A percentile compares a stretch with the other conserved stretches of the same genome.
phyloP scores from a whole-genome alignment of 2,888 invertebrate species.

The Tenthredo notha region DNA sequence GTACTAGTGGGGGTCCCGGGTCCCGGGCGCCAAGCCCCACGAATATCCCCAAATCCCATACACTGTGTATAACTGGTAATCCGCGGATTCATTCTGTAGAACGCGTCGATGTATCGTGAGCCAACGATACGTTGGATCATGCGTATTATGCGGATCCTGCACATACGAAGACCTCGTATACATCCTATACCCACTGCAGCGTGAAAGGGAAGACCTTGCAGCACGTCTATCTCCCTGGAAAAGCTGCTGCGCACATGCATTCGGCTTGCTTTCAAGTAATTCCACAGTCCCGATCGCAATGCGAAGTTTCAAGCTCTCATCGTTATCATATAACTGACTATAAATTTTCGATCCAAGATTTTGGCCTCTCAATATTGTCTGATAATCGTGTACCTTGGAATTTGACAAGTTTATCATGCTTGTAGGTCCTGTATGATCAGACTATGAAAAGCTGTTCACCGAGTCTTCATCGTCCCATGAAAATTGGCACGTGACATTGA shows the following conservation, averaged over 20 bases:
- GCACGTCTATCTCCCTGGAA: constrained; percentile 34
- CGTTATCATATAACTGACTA: neutral
- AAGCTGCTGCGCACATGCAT: neutral
- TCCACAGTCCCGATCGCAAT: neutral
- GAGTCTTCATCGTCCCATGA: constrained; percentile 49
- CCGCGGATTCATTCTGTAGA: constrained; percentile 59
- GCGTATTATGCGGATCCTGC: constrained; percentile 28
- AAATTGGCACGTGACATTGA: constrained; percentile 43
- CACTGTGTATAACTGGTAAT: constrained; percentile 69
- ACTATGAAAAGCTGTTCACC: constrained; percentile 21
- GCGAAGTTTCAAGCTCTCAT: neutral
- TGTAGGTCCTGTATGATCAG: neutral
- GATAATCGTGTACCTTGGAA: neutral
- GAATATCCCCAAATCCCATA: constrained; percentile 64
- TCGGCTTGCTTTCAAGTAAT: constrained; percentile 13
- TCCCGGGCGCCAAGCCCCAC: constrained; percentile 39
- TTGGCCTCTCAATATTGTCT: neutral
- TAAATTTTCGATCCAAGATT: neutral
- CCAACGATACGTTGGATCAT: constrained; percentile 39
- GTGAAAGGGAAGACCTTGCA: constrained; percentile 72
- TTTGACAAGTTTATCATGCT: constrained; percentile 9
- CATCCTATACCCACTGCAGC: constrained; percentile 52
- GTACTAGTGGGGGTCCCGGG: neutral
- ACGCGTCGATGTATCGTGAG: constrained; percentile 49
- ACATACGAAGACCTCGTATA: constrained; percentile 2